A percentile compares a stretch with the other conserved stretches of the same genome.
These are phyloP conservation scores for Eubucco bourcierii DNA, from an alignment of 2,113 vertebrate genomes.

Conservation along the genomic window DNA sequence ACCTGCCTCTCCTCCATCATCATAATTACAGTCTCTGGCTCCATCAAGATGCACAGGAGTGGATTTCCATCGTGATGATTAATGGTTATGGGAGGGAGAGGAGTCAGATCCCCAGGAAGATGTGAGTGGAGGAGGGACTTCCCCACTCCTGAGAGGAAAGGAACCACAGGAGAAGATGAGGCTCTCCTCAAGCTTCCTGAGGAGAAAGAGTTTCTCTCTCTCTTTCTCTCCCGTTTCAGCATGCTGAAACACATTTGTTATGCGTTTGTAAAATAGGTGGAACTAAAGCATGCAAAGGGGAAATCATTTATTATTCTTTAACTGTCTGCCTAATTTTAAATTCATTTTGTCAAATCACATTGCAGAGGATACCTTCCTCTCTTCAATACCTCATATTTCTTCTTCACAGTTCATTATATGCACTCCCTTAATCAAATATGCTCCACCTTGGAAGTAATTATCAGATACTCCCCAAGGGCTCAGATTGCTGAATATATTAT, in stretches of 20 bases:
- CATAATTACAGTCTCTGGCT: background rate
- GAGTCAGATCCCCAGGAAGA: background rate
- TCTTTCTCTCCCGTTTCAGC: background rate
- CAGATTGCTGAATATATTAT: constrained; percentile 59
- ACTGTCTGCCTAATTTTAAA: constrained; percentile 34
- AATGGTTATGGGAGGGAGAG: background rate
- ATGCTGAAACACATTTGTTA: background rate
- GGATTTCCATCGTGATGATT: background rate
- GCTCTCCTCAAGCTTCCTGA: background rate
- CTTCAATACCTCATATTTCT: constrained; percentile 59
- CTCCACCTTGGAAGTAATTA: constrained; percentile 75
- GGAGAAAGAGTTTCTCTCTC: background rate
- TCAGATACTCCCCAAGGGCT: constrained; percentile 67
- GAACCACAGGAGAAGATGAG: background rate
- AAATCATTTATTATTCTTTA: constrained; percentile 55
- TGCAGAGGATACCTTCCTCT: constrained; percentile 38
- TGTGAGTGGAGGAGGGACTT: background rate
- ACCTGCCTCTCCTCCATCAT: constrained; percentile 13
- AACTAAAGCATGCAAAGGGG: background rate
- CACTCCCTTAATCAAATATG: constrained; percentile 73
- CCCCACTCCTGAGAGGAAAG: background rate
- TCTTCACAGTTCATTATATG: constrained; percentile 72
- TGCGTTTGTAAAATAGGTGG: constrained; percentile 3
- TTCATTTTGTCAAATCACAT: constrained; percentile 59
- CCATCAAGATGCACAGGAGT: background rate